These are phyloP conservation scores for Amblyjoppa fuscipennis DNA, from an alignment of 2,888 invertebrate species.

Conservation along the genomic window DNA sequence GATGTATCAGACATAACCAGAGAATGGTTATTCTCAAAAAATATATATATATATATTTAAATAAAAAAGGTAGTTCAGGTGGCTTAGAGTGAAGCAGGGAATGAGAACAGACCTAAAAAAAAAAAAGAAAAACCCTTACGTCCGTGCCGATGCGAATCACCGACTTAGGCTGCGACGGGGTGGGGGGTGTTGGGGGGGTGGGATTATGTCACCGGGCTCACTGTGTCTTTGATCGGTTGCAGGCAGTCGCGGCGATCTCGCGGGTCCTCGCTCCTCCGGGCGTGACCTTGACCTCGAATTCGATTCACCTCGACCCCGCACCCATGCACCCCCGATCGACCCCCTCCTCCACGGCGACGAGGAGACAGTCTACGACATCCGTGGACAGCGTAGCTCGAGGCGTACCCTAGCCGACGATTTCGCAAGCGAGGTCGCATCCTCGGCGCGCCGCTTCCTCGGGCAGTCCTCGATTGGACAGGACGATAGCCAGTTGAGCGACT, in stretches of 20 bases:
- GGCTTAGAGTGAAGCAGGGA: no score
- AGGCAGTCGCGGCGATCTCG: conserved; percentile 83
- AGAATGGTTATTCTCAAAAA: no score
- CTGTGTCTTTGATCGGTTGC: conserved; percentile 74
- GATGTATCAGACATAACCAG: no score
- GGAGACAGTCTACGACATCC: conserved; percentile 89
- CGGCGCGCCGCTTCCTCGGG: conserved; percentile 85
- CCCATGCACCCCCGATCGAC: conserved; percentile 71
- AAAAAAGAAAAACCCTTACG: no score
- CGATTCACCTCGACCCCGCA: conserved; percentile 78
- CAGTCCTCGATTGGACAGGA: conserved; percentile 87
- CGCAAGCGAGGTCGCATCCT: conserved; percentile 85
- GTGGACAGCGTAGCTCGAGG: conserved; percentile 86
- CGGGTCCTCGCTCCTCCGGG: conserved; percentile 80
- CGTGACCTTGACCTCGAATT: conserved; percentile 82
- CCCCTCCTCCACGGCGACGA: conserved; percentile 84
- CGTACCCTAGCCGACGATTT: conserved; percentile 82
- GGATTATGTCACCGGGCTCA: conserved; percentile 8
- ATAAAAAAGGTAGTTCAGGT: no score
- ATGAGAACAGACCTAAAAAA: no score
- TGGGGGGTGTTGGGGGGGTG: no score
- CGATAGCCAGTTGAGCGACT: conserved; percentile 86
- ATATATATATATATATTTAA: no score
- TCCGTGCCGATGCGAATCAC: no score
- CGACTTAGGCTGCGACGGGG: no score